phyloP scores from a whole-genome alignment of 2,113 vertebrate genomes.

The Hiodon tergisus region DNA sequence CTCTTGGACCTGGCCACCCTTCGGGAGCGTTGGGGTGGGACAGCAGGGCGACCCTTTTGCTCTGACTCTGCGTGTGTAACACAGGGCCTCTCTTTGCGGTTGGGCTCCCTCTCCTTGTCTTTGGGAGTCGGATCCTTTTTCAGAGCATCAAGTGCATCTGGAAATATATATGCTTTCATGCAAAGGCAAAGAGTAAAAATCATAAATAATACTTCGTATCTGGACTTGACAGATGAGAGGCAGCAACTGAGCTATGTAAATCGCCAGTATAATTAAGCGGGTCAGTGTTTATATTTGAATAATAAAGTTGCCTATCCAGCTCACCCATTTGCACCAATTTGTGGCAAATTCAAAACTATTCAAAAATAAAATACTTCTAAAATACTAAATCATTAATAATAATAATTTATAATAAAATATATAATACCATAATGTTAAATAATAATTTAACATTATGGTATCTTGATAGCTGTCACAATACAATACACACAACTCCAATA shows the following conservation, averaged over 20 bases:
- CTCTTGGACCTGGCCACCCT: constrained; percentile 63
- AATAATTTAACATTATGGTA: no score
- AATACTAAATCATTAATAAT: no score
- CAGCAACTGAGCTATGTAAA: neutral
- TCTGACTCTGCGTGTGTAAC: constrained; percentile 34
- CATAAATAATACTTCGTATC: neutral
- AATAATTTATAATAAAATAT: no score
- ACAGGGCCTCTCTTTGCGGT: constrained; percentile 32
- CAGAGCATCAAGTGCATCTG: constrained; percentile 18
- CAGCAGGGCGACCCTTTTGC: constrained; percentile 41
- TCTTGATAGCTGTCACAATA: no score
- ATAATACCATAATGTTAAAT: no score
- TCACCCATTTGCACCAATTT: neutral
- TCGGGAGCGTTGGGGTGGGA: constrained; percentile 31
- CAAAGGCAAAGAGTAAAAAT: neutral
- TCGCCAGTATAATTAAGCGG: neutral
- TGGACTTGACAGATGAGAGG: neutral
- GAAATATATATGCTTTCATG: neutral
- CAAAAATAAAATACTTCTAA: no score
- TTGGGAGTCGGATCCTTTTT: constrained; percentile 1
- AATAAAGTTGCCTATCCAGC: no score
- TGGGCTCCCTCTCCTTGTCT: constrained; percentile 17
- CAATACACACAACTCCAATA: no score
- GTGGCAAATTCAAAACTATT: no score
- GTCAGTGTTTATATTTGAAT: no score